Base-by-base conservation (phyloP, 92 coral and sea anemone genomes). In the Muricea muricata region DNA sequence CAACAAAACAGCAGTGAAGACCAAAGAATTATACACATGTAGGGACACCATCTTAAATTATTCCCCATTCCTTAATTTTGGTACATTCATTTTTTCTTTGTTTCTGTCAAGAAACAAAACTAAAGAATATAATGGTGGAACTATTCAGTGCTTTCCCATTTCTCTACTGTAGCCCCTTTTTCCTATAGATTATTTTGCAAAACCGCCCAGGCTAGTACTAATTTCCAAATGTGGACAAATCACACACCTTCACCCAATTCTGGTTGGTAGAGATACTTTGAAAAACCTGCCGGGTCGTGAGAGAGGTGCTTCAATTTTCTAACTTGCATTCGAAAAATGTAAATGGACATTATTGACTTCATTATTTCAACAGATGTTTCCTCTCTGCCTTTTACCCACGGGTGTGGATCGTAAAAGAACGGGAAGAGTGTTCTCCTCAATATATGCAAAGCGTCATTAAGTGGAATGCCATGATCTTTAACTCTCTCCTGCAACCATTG, bases 331-430 rank as follows among this genome's bases (percentile, higher is more conserved):
- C 84, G 54, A 87, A 60, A 89, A 13, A 92, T 63, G 48, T 92
- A 92, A 13, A 89, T 86, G 20, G 94, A 89, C 81, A 92, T 37
- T 2, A 92, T 13, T 30, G 92, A 92, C 73, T 79, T 89, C n/a
- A 84, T 10, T 0, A 88, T 42, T 42, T 91, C 92, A 0, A 23
- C 6, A 8, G 72, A 65, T 50, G 88, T 76, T 78, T 85, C 94
- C 21, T 86, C 68, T 37, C 89, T 61, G n/a, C 78, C 82, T 76
- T 28, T 23, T 26, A 56, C 35, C 32, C 35, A 74, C 9, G 82
- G 87, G 41, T 72, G 21, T n/a, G 93, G 93, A 25, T 89, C 82
- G 47, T 73, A 65, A 47, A 39, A 33, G 34, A 57, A 70, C 18
- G 87, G 93, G 73, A 90, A 90, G 6, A 90, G 84, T 46, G 56